Evolutionary conservation across 1,140 invertebrate species (phyloP).

Genomic region (Drosophila neocordata): DNA sequence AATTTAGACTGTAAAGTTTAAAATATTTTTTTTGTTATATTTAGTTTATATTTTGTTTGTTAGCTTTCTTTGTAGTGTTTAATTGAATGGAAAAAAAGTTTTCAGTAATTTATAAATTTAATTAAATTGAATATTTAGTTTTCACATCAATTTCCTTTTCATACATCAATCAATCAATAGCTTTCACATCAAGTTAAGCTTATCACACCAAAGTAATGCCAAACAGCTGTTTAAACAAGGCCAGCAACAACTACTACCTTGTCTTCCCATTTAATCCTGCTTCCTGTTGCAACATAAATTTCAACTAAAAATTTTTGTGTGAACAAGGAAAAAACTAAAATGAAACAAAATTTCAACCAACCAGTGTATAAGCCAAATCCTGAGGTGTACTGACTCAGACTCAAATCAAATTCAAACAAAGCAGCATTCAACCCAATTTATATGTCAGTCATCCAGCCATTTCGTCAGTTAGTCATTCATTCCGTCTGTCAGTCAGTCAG

Average conservation of each 20-base stretch:
- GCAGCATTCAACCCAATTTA: slow-evolving; percentile 30
- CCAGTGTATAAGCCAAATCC: neutral
- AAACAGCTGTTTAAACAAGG: slow-evolving; percentile 5
- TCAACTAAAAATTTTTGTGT: neutral
- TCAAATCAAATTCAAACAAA: neutral
- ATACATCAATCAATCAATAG: too few species aligned
- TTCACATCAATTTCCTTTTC: neutral
- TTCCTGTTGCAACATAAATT: neutral
- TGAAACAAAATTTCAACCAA: neutral
- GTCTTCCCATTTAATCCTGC: neutral
- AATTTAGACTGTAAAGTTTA: too few species aligned
- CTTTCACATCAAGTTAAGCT: neutral
- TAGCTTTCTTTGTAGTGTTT: too few species aligned
- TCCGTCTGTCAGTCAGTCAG: slow-evolving; percentile 15
- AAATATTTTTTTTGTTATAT: too few species aligned
- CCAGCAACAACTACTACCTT: neutral
- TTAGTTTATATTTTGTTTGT: too few species aligned
- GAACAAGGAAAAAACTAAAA: neutral
- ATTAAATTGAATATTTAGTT: neutral
- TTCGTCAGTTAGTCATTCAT: slow-evolving; percentile 9
- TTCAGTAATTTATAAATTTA: neutral
- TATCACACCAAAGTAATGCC: neutral
- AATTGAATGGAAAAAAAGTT: neutral
- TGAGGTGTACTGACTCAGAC: neutral
- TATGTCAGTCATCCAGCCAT: slow-evolving; percentile 30